Base-by-base conservation (phyloP, 2,113 vertebrate species). In the Pachypanchax playfairii region DNA sequence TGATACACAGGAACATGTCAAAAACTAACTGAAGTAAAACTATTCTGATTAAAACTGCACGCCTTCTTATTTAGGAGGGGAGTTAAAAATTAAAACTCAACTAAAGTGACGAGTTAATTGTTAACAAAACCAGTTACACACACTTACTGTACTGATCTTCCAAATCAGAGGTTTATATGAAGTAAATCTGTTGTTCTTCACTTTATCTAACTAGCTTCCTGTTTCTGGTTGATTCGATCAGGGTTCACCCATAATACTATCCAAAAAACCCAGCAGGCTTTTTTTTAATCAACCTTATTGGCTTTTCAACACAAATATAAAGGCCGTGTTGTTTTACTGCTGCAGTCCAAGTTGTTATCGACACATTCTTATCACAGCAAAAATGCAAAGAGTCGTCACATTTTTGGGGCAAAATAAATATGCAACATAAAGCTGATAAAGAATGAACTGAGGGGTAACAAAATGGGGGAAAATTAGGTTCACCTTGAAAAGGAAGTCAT, bases 361-460 rank as follows among this genome's bases (percentile, higher is more conserved):
- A n/a, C n/a, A n/a, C 21, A 13, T 17, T 50, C 15, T 36, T 39
- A 24, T 36, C 20, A 49, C 26, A 71, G 56, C 47, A 13, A 33
- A 70, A 70, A 62, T 36, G 52, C 31, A 51, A 51, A 39, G 9
- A 6, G 35, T 24, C 46, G 66, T 57, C 9, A 56, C 24, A 60
- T 36, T 20, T 7, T 51, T 44, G 25, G 21, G 48, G 65, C 61
- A 73, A 79, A 70, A 38, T 55, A 75, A 75, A 75, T 62, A 36
- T 56, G 46, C 49, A 64, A 81, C 18, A 52, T 35, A 59, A 57
- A 8, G 18, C 11, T 21, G 13, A 67, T 29, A 13, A 20, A 31
- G 22, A 25, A 43, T 35, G n/a, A 33, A 31, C 15, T 17, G 17
- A 29, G 48, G 2, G 28, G 22, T 17, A 25, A 44, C 10, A 4